Evolutionary conservation across 2,797 vertebrate species (phyloP), one percentile per base, ranked within the genome.

Genomic region (Adrianichthys oophorus): DNA sequence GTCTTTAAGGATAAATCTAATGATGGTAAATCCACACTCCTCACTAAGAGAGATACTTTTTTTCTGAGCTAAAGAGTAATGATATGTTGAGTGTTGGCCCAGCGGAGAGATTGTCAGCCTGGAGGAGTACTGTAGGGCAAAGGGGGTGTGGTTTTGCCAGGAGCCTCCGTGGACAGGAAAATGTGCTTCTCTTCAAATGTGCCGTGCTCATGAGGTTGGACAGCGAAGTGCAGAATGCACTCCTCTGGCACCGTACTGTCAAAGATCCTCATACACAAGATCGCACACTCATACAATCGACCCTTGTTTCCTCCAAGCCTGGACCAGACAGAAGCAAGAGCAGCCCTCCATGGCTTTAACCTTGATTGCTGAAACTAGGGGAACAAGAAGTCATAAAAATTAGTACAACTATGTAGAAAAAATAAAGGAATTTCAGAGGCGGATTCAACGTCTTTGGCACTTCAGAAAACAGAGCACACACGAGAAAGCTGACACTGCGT

Each of bases 371-470:
- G 54, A 16, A 56, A 37, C 2, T 2, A 41, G 7, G 18, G 50
- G 17, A 16, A 1, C n/a, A 45, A 50, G 29, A 41, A 42, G 55
- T 41, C 60, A 67, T 78, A 82, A 84, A 85, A 26, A 88, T 80
- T 70, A 80, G 61, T 74, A 74, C 53, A 48, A 44, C 72, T 81
- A 44, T 52, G 76, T 87, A 88, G 77, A 90, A 89, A 89, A 90
- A 88, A 90, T 89, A 90, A 73, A 82, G 52, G 56, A 73, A 59
- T 76, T 74, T 83, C 62, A 65, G 71, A 85, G 73, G 73, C 76
- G 81, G 76, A 85, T 74, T 55, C 71, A 81, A 83, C 18, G 74
- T 88, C 82, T 90, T 91, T 90, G 88, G 90, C 89, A 90, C 90
- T 89, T 90, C 61, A 64, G 68, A 85, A 83, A 70, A 51, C 48